Conservation (phyloP, 2,888 invertebrate species). For the Orgyia antiqua region DNA sequence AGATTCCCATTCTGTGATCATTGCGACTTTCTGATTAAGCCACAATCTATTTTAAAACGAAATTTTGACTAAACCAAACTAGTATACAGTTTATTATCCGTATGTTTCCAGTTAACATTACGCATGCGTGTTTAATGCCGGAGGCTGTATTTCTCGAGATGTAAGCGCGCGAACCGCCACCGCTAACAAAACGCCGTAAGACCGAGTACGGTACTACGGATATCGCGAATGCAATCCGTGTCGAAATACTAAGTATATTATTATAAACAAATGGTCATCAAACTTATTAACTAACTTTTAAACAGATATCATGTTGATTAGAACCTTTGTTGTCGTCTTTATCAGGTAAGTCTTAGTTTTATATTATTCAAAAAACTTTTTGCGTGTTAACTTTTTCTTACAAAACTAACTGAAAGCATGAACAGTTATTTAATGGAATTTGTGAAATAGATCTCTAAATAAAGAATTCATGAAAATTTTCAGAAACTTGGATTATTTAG, state of each 20-base stretch:
- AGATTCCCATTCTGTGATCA: too few relatives aligned
- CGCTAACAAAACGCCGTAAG: conserved; percentile 38
- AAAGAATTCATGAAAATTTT: too few relatives aligned
- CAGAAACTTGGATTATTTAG: too few relatives aligned
- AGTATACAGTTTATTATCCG: too few relatives aligned
- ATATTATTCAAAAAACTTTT: conserved; percentile 10
- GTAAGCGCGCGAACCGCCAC: conserved; percentile 31
- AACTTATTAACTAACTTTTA: background rate
- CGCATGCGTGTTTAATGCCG: conserved; percentile 43
- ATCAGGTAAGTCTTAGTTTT: conserved; percentile 15
- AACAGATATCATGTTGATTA: conserved; percentile 8
- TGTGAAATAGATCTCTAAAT: too few relatives aligned
- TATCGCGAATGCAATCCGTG: conserved; percentile 24
- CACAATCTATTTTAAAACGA: too few relatives aligned
- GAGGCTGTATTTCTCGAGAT: conserved; percentile 27
- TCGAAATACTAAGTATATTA: conserved; percentile 7
- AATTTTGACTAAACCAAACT: too few relatives aligned
- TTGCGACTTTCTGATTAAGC: too few relatives aligned
- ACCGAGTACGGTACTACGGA: conserved; percentile 40
- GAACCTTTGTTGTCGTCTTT: conserved; percentile 4
- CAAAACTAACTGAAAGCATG: background rate
- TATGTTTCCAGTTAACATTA: conserved; percentile 7
- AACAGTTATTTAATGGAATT: background rate
- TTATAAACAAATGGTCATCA: background rate
- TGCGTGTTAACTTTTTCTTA: background rate